Evolutionary conservation across 2,113 vertebrate genomes (phyloP), one percentile per base, ranked within the genome.

Genomic region (Corydoras sp.): DNA sequence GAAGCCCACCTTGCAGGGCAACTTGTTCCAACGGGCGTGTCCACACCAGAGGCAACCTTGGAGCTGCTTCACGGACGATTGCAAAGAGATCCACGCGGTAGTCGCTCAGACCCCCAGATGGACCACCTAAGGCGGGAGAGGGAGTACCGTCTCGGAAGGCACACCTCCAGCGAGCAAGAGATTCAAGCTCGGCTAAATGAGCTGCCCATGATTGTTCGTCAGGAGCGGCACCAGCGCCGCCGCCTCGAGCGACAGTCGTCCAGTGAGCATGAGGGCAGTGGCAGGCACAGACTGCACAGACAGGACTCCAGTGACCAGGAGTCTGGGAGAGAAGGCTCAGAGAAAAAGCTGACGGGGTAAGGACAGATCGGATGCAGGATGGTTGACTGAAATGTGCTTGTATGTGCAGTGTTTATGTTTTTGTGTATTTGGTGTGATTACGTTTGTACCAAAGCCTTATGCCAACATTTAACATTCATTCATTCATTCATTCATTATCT

Each of bases 281-380:
- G 87, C 76, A 88, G 83, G 58, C 89, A 90, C 49, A 76, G 92
- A 31, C 48, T 92, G 73, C 94, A 94, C 61, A 84, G 91, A 29
- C 93, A 93, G 83, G 93, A 96, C 71, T 95, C 94, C 0, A 96
- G 94, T 43, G 95, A 97, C 48, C 86, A 91, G 63, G 94, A 97
- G 83, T 89, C 84, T 0, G 82, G 89, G 0, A 90, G 90, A 75
- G 91, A 92, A 12, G 84, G 80, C 5, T 85, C 85, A 9, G 91
- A 92, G 77, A 89, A 88, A 76, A 75, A 12, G 32, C 87, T 85
- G 69, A 84, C 88, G 73, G 87, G 85, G 86, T 90, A 82, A 56
- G 84, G 18, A 24, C 18, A 24, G 18, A 24, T 24, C 18, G 18
- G 18, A 24, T 24, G 18, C 18, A 2, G 18, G 18, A 24, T 24